A percentile compares a stretch with the other conserved stretches of the same genome.
phyloP scores from a whole-genome alignment of 2,888 invertebrate genomes.

The Teleogryllus oceanicus region DNA sequence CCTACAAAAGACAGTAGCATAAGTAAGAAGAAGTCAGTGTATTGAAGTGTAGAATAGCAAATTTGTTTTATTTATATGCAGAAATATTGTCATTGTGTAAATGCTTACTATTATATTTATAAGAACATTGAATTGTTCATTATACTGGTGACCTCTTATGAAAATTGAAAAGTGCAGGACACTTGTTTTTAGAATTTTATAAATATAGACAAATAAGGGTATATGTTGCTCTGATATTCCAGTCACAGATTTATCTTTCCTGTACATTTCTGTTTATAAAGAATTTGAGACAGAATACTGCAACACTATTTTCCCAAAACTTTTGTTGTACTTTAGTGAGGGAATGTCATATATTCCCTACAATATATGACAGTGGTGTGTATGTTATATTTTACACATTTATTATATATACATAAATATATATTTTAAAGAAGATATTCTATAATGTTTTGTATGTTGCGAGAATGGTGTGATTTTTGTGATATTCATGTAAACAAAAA shows the following conservation, averaged over 20 bases:
- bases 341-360: background rate
- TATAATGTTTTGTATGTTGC: conserved; percentile 29
- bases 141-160: conserved; percentile 27
- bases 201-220: conserved; percentile 19
- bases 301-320: background rate
- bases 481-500: conserved; percentile 33
- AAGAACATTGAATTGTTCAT: conserved; percentile 22
- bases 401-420: background rate
- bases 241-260: background rate
- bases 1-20: conserved; percentile 33
- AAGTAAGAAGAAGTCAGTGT: conserved; percentile 22
- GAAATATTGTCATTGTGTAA: conserved; percentile 18
- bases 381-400: background rate
- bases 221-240: background rate
- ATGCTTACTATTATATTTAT: conserved; percentile 27
- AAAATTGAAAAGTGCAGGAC: conserved; percentile 33
- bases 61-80: conserved; percentile 18
- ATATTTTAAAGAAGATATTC: background rate
- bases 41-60: background rate
- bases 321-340: background rate
- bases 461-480: conserved; percentile 33
- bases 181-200: conserved; percentile 33
- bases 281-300: background rate
- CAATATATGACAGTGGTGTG: background rate
- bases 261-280: background rate